Evolutionary conservation across 2,888 invertebrate species (phyloP), one percentile per base, ranked within the genome.

Genomic region (Quadriops clusia): DNA sequence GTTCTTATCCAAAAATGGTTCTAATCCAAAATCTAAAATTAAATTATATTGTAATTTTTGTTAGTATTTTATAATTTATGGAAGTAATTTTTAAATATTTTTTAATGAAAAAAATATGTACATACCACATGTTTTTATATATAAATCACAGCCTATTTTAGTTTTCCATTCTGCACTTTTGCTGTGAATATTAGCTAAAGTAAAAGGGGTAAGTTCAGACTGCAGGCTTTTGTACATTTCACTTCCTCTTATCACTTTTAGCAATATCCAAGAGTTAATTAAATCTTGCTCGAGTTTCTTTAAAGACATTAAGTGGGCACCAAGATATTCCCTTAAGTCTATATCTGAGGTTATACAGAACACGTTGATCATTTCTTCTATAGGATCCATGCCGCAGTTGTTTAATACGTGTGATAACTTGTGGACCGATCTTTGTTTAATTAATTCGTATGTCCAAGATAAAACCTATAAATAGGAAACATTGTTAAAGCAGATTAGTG

Each of bases 331-430:
- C 44, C 78, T 65, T 27, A 78, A 60, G 16, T 64, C 63, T 38
- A 68, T 65, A 38, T 74, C 66, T 18, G 61, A 55, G 20, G 74
- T 74, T 26, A 70, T 68, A 38, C 67, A 54, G 9, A 77, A 77
- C 23, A 74, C 56, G 6, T 58, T 54, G 50, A 65, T 64, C 26
- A 78, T 60, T 46, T 74, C 72, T 20, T 63, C 61, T 31, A 64
- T 57, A 8, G 76, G 67, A 47, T 71, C 66, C 36, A 71, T 62
- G 36, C 67, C 67, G n/a, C 72, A 67, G 56, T 77, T 77, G 36
- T 62, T 65, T 25, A 78, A 53, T 38, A 78, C 63, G 50, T 75
- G 77, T n/a, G n/a, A n/a, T n/a, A n/a, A n/a, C n/a, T n/a, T n/a
- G n/a, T n/a, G n/a, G n/a, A n/a, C n/a, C n/a, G n/a, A n/a, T n/a